Conservation (phyloP, 1,140 invertebrate species). For the Drosophila repleta region DNA sequence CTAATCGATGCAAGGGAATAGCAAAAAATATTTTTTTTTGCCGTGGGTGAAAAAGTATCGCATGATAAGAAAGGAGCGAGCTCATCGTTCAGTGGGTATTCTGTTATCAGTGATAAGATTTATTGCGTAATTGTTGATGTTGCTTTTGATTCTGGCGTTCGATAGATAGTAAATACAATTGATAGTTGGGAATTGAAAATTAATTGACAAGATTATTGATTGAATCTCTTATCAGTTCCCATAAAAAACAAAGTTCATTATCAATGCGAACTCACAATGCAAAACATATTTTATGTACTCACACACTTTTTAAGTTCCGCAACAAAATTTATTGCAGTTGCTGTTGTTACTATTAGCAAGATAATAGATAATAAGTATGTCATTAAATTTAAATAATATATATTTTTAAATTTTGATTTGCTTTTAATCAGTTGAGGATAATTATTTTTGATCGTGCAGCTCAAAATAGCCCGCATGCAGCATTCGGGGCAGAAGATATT, state of each 20-base stretch:
- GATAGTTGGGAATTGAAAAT: not conserved
- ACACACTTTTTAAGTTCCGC: not conserved
- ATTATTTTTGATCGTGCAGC: conserved; percentile 1
- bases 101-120: not conserved
- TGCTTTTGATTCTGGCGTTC: not conserved
- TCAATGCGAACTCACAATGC: too few relatives aligned
- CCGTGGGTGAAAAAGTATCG: not conserved
- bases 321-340: too few relatives aligned
- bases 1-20: not conserved
- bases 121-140: not conserved
- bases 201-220: not conserved
- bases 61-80: not conserved
- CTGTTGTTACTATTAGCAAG: too few relatives aligned
- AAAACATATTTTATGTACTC: not conserved
- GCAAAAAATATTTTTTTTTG: not conserved
- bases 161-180: not conserved
- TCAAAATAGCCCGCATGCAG: conserved; percentile 57
- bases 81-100: not conserved
- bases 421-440: too few relatives aligned
- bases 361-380: too few relatives aligned
- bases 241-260: too few relatives aligned
- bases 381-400: too few relatives aligned
- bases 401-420: too few relatives aligned
- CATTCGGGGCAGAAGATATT: conserved; percentile 39
- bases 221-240: not conserved